Evolutionary conservation across 2,888 invertebrate species (phyloP).

Genomic region (Drosophila pegasa): DNA sequence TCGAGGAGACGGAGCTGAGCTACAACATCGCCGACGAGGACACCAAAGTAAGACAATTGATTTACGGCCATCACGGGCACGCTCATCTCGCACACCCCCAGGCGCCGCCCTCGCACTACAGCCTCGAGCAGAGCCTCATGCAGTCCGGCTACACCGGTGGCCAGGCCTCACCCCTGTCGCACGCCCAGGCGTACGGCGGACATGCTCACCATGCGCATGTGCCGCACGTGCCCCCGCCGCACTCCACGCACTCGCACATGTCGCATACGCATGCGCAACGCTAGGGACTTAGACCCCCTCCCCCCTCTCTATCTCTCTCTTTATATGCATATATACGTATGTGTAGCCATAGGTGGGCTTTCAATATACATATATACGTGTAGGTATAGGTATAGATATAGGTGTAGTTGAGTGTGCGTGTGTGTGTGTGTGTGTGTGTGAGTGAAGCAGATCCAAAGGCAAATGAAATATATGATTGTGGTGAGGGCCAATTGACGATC

Average conservation of each 20-base stretch:
- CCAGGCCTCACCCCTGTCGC: slow-evolving; percentile 89
- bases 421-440: slow-evolving; percentile 8
- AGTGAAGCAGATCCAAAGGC: slow-evolving; percentile 68
- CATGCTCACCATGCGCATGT: slow-evolving; percentile 88
- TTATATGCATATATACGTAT: background rate
- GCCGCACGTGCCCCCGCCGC: slow-evolving; percentile 87
- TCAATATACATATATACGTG: background rate
- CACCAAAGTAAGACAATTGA: slow-evolving; percentile 98
- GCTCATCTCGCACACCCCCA: slow-evolving; percentile 88
- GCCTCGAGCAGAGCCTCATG: slow-evolving; percentile 91
- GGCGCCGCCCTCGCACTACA: slow-evolving; percentile 87
- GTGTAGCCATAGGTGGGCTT: background rate
- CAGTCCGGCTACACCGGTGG: slow-evolving; percentile 86
- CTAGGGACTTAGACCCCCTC: slow-evolving; percentile 85
- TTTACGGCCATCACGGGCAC: slow-evolving; percentile 91
- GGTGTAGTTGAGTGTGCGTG: slow-evolving; percentile 19
- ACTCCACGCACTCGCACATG: slow-evolving; percentile 87
- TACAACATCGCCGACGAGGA: slow-evolving; percentile 98
- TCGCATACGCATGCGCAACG: slow-evolving; percentile 92
- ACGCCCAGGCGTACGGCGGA: slow-evolving; percentile 85
- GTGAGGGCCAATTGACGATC: slow-evolving; percentile 65
- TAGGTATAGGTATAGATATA: slow-evolving; percentile 8
- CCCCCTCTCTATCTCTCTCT: background rate
- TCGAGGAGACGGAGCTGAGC: slow-evolving; percentile 99
- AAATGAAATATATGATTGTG: slow-evolving; percentile 7